Conservation (phyloP, 2,113 vertebrate genomes). For the Phalacrocorax brasilianus region DNA sequence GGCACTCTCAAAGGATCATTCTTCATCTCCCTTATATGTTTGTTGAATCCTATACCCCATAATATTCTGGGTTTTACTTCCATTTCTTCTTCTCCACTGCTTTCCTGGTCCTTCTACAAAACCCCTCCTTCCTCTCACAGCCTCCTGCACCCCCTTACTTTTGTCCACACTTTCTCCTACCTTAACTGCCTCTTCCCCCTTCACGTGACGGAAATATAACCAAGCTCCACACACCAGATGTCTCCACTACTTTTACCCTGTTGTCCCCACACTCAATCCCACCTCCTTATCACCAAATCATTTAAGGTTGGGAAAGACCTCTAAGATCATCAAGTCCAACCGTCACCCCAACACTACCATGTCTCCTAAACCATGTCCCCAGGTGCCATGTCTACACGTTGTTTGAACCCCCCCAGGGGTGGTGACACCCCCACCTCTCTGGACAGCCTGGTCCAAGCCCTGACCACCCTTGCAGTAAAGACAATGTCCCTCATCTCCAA, state of each 20-base stretch:
- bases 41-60: background rate
- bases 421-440: too few relatives aligned
- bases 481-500: too few relatives aligned
- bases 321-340: too few relatives aligned
- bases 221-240: rapidly evolving
- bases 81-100: background rate
- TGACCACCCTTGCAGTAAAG: too few relatives aligned
- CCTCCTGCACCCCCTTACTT: background rate
- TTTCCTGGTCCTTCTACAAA: background rate
- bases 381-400: too few relatives aligned
- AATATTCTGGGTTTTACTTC: background rate
- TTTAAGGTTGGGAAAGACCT: too few relatives aligned
- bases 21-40: rapidly evolving
- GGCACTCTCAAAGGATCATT: background rate
- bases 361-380: too few relatives aligned
- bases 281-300: too few relatives aligned
- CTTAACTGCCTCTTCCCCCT: background rate
- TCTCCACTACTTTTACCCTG: background rate
- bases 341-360: too few relatives aligned
- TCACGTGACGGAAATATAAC: background rate
- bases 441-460: too few relatives aligned
- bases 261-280: rapidly evolving
- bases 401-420: too few relatives aligned
- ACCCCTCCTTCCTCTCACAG: background rate
- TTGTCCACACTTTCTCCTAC: background rate